Conservation (phyloP, 2,888 invertebrate genomes). For the Drosophila aldrichi region DNA sequence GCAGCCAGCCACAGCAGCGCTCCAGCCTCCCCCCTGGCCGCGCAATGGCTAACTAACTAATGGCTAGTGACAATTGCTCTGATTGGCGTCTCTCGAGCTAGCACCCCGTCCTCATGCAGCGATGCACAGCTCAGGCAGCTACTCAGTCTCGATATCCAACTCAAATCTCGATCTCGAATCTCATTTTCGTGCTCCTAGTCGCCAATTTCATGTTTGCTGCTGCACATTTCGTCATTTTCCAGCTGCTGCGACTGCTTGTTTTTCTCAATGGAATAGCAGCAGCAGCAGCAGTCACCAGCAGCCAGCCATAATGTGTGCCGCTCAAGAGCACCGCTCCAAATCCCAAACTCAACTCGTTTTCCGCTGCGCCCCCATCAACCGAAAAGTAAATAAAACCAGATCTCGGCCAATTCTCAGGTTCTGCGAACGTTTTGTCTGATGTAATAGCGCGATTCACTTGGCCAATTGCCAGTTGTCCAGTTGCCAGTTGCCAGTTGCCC, state of each 20-base stretch:
- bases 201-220: constrained; percentile 66
- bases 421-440: constrained; percentile 67
- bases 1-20: constrained; percentile 11
- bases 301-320: constrained; percentile 20
- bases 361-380: constrained; percentile 17
- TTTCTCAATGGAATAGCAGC: constrained; percentile 72
- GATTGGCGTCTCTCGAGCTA: constrained; percentile 56
- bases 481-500: constrained; percentile 11
- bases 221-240: constrained; percentile 71
- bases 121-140: constrained; percentile 29
- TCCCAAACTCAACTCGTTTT: constrained; percentile 49
- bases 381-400: constrained; percentile 59
- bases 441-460: constrained; percentile 65
- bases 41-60: constrained; percentile 37
- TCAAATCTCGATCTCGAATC: constrained; percentile 11
- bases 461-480: constrained; percentile 28
- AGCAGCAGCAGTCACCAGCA: neutral
- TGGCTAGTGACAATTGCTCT: constrained; percentile 74
- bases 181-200: constrained; percentile 35
- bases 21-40: neutral
- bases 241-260: constrained; percentile 15
- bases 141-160: constrained; percentile 21
- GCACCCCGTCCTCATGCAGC: constrained; percentile 20
- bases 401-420: constrained; percentile 72
- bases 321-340: constrained; percentile 57